A percentile compares a stretch with the other conserved stretches of the same genome.
Conservation (phyloP, 2,888 invertebrate species). For the Auanema freiburgensis region DNA sequence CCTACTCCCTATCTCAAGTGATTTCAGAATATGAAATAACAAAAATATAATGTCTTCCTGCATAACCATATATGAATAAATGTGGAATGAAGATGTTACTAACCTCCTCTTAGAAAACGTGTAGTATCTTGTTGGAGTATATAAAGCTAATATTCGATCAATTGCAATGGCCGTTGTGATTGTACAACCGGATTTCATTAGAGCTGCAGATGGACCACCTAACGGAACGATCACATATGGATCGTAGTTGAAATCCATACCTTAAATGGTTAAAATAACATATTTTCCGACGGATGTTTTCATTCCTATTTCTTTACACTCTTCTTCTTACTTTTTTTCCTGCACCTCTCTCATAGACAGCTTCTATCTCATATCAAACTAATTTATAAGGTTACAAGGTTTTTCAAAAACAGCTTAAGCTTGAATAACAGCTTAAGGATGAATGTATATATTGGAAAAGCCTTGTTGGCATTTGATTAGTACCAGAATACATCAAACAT, state of each 20-base stretch:
- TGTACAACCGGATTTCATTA: constrained; percentile 37
- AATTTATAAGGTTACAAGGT: no score
- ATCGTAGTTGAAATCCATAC: constrained; percentile 24
- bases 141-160: constrained; percentile 30
- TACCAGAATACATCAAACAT: no score
- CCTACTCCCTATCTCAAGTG: no score
- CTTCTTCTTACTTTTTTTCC: not conserved
- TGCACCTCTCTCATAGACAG: not conserved
- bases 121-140: constrained; percentile 28
- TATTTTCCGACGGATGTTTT: not conserved
- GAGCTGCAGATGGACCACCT: constrained; percentile 27
- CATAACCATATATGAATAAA: not conserved
- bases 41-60: not conserved
- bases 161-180: constrained; percentile 31
- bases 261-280: constrained; percentile 14
- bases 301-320: not conserved
- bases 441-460: no score
- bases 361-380: constrained; percentile 2
- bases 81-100: not conserved
- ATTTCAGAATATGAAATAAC: no score
- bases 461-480: no score
- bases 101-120: constrained; percentile 25
- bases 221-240: constrained; percentile 23
- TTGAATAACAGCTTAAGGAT: no score
- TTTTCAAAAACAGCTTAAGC: no score